Evolutionary conservation across 2,113 vertebrate genomes (phyloP).

Genomic region (Salminus brasiliensis): DNA sequence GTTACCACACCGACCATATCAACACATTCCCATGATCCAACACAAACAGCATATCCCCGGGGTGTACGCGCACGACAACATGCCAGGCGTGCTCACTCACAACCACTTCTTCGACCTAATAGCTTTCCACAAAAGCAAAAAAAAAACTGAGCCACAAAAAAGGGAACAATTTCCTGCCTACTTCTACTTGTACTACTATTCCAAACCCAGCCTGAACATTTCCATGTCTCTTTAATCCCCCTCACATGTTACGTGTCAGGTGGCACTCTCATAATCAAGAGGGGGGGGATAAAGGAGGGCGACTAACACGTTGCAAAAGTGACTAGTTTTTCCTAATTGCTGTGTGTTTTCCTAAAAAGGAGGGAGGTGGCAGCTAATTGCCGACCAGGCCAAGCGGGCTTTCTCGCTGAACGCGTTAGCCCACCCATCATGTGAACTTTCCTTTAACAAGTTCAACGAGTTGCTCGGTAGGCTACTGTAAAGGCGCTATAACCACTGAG

Average conservation of each 20-base stretch:
- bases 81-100: conserved; percentile 5
- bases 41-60: conserved; percentile 54
- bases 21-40: conserved; percentile 56
- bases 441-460: not conserved
- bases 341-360: conserved; percentile 7
- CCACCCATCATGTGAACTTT: conserved; percentile 46
- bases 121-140: not conserved
- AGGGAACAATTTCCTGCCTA: not conserved
- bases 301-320: not conserved
- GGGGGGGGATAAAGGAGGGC: not conserved
- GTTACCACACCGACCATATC: conserved; percentile 52
- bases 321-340: conserved; percentile 13
- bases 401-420: conserved; percentile 14
- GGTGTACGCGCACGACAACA: conserved; percentile 22
- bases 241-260: not conserved
- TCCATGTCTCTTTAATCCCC: not conserved
- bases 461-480: not conserved
- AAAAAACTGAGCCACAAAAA: not conserved
- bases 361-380: not conserved
- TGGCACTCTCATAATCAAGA: not conserved
- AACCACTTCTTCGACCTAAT: not conserved
- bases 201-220: not conserved
- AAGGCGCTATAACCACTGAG: not conserved
- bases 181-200: not conserved
- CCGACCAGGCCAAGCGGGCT: not conserved